A percentile compares a stretch with the other conserved stretches of the same genome.
phyloP scores from a whole-genome alignment of 2,113 vertebrate genomes.

The Gorilla gorilla region DNA sequence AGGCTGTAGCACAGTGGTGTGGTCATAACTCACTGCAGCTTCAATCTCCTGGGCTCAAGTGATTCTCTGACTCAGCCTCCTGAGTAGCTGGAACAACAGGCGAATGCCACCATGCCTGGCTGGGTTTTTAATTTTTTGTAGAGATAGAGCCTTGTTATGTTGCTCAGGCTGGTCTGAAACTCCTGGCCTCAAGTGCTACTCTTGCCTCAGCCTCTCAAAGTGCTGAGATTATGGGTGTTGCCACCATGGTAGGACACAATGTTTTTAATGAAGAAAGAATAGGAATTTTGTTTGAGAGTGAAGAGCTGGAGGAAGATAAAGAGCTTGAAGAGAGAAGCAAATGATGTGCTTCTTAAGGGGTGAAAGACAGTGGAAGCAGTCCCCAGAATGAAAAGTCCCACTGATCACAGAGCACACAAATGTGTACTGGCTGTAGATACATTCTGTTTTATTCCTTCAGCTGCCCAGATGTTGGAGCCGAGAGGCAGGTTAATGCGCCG shows the following conservation, averaged over 20 bases:
- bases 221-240: too few species aligned
- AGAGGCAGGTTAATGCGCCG: not conserved
- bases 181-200: too few species aligned
- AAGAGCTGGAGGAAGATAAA: not conserved
- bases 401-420: too few species aligned
- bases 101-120: fast-evolving
- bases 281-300: not conserved
- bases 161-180: too few species aligned
- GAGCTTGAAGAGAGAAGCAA: not conserved
- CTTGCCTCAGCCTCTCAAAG: too few species aligned
- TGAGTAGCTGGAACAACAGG: too few species aligned
- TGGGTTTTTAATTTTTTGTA: too few species aligned
- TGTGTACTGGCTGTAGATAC: fast-evolving
- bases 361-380: not conserved
- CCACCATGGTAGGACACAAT: not conserved
- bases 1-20: too few species aligned
- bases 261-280: not conserved
- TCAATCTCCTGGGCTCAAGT: too few species aligned
- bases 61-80: too few species aligned
- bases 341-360: not conserved
- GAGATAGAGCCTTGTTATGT: too few species aligned
- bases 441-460: not conserved
- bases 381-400: not conserved
- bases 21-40: too few species aligned
- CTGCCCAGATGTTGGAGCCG: not conserved